phyloP scores from a whole-genome alignment of 2,797 vertebrate genomes.

The Lepus townsendii region DNA sequence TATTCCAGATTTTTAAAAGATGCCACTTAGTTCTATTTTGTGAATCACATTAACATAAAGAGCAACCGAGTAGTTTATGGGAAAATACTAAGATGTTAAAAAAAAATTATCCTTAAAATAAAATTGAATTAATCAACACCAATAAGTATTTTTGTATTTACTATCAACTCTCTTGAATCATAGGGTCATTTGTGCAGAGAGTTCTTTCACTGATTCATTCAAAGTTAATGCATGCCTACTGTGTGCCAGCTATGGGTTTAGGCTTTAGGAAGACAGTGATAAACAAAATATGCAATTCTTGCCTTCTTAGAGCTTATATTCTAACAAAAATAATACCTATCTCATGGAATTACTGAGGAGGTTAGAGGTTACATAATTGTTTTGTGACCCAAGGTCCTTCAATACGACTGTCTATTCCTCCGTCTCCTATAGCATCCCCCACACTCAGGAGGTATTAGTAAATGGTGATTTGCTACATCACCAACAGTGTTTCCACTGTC shows the following conservation, averaged over 20 bases:
- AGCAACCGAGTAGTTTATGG: neutral
- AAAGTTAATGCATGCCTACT: neutral
- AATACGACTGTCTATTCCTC: neutral
- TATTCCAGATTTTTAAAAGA: conserved; percentile 6
- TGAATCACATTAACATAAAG: neutral
- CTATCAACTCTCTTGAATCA: neutral
- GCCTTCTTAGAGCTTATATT: neutral
- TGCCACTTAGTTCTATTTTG: neutral
- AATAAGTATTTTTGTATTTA: conserved; percentile 37
- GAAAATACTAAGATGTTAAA: neutral
- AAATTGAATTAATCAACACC: neutral
- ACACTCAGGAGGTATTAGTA: neutral
- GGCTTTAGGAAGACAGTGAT: neutral
- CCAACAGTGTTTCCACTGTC: too few relatives aligned
- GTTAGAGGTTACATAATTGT: neutral
- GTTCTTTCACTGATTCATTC: neutral
- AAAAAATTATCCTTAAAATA: conserved; percentile 41
- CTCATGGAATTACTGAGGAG: neutral
- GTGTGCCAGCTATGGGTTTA: neutral
- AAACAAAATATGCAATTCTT: neutral
- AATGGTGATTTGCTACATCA: neutral
- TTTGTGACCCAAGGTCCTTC: neutral
- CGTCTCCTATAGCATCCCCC: neutral
- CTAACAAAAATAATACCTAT: neutral
- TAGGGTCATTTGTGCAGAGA: neutral